A percentile compares a stretch with the other conserved stretches of the same genome.
Conservation (phyloP, 2,888 invertebrate species). For the Exocentrus adspersus region DNA sequence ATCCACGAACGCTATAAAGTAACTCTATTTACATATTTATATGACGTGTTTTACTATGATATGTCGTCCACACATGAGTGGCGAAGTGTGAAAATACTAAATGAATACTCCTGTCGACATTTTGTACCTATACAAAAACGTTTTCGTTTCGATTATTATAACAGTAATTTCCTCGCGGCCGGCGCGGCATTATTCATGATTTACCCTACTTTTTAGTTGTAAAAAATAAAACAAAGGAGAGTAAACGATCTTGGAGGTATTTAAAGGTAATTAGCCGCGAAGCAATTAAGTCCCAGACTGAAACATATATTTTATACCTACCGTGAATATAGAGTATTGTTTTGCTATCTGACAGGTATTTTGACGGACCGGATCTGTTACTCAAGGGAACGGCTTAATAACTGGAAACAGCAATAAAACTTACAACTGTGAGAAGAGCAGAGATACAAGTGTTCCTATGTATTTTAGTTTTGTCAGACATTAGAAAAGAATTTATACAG, state of each 20-base stretch:
- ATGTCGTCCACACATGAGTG: conserved; percentile 59
- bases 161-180: conserved; percentile 24
- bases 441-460: too few species aligned
- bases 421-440: background rate
- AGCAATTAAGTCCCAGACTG: conserved; percentile 21
- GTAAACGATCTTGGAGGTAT: conserved; percentile 21
- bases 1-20: conserved; percentile 55
- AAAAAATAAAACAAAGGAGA: conserved; percentile 28
- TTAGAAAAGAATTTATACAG: too few species aligned
- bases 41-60: conserved; percentile 57
- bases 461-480: too few species aligned
- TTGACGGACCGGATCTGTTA: background rate
- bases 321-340: conserved; percentile 21
- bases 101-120: conserved; percentile 52
- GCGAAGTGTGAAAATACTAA: conserved; percentile 59
- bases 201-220: conserved; percentile 26
- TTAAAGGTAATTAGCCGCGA: conserved; percentile 25
- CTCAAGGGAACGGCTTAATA: background rate
- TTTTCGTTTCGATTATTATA: conserved; percentile 34
- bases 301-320: conserved; percentile 21
- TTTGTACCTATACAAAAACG: conserved; percentile 44
- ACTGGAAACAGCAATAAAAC: background rate
- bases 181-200: conserved; percentile 20
- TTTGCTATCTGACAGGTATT: conserved; percentile 12
- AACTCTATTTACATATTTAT: conserved; percentile 60